Conservation (phyloP, 2,888 invertebrate species). For the Ischnura elegans region DNA sequence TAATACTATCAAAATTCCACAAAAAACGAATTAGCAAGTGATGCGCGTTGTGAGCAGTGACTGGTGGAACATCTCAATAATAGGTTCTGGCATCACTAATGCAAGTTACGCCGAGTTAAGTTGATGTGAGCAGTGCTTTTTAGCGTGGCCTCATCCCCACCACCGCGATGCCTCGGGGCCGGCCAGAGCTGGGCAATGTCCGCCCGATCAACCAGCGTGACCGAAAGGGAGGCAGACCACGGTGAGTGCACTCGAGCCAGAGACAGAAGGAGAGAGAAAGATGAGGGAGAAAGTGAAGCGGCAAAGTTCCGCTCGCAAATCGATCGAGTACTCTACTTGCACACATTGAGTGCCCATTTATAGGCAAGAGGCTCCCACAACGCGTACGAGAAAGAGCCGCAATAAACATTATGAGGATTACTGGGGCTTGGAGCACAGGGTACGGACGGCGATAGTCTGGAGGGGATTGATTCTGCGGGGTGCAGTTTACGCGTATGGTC, state of each 20-base stretch:
- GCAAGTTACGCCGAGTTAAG: no score
- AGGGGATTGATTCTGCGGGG: neutral
- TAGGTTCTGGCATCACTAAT: no score
- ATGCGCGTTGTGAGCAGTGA: no score
- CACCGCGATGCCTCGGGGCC: neutral
- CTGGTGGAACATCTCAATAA: no score
- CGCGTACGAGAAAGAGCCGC: neutral
- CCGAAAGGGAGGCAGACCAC: neutral
- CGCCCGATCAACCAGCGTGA: neutral
- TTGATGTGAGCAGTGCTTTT: no score
- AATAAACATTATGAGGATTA: neutral
- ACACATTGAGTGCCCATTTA: neutral
- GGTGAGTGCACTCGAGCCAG: neutral
- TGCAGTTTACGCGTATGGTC: neutral
- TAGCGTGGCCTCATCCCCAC: neutral
- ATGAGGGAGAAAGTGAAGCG: neutral
- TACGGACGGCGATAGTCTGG: neutral
- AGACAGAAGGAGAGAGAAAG: neutral
- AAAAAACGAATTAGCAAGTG: no score
- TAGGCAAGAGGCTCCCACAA: neutral
- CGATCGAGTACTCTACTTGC: neutral
- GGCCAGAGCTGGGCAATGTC: neutral
- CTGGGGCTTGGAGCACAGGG: neutral
- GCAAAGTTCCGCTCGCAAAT: conserved; percentile 24
- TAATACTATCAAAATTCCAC: no score